Evolutionary conservation across 2,888 invertebrate species (phyloP), one percentile per base, ranked within the genome.

Genomic region (Machimus atricapillus): DNA sequence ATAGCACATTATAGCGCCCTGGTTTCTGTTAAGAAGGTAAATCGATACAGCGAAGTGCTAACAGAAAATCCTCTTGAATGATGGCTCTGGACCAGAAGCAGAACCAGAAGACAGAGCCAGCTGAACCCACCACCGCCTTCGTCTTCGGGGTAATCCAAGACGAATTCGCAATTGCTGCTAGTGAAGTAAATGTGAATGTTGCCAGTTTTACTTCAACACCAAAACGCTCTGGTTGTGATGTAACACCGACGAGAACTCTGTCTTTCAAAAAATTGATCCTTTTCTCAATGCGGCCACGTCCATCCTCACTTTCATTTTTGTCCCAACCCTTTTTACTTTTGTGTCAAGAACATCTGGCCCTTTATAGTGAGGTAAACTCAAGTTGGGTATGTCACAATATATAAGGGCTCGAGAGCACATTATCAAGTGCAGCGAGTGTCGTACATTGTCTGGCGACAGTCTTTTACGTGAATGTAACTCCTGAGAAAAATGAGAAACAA

Each of bases 1-100:
- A 23, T 12, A 82, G 58, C 66, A 79, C 79, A 79, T 46, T 52
- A 19, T 4, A 58, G 58, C 8, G 27, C 66, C 12, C 37, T 4
- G 66, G 82, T n/a, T 83, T 23, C 82, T 83, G 58, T 56, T 82
- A 40, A 52, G 52, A 52, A 34, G 23, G 23, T 23, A 83, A 83
- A 83, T 83, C 82, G 58, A 83, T 83, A 66, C 23, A 66, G 19
- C 27, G n/a, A 14, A 83, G 82, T 83, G 82, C 82, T 83, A 83
- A 19, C 58, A 83, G 82, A 34, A 83, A 83, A 83, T 83, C 82
- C 82, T 66, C 82, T 34, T 83, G 82, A 83, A 37, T 40, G 82
- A 83, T 83, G 82, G 23, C 82, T 66, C 37, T 37, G 40, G 81
- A 23, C 79, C 52, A 19, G 40, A 23, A 78, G 23, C 7, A 82